Percentiles rank a stretch among this genome's conserved stretches.
phyloP scores from a whole-genome alignment of 2,888 invertebrate genomes.

The Graphium colonna region DNA sequence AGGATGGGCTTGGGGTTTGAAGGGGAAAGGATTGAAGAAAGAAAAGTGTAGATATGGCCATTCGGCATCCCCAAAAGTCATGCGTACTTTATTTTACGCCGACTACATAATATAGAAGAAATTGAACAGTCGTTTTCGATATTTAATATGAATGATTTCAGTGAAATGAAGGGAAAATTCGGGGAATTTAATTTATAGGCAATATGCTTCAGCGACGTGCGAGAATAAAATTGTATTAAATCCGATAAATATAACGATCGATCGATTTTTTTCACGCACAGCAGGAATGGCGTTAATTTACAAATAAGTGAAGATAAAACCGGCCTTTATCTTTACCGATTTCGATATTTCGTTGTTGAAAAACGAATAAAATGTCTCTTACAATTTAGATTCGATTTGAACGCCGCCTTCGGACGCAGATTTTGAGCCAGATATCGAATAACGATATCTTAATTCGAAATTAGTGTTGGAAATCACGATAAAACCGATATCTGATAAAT shows the following conservation, averaged over 20 bases:
- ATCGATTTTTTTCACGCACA: not conserved
- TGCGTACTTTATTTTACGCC: no score
- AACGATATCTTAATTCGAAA: slow-evolving; percentile 11
- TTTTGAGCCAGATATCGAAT: slow-evolving; percentile 7
- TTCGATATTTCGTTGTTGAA: not conserved
- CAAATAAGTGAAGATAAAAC: not conserved
- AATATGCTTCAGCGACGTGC: no score
- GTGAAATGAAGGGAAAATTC: no score
- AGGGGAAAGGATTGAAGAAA: no score
- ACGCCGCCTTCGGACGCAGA: not conserved
- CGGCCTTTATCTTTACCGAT: not conserved
- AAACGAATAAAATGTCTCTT: not conserved
- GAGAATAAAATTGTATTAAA: not conserved
- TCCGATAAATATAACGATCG: not conserved
- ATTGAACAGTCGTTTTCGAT: no score
- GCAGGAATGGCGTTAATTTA: not conserved
- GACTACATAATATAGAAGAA: no score
- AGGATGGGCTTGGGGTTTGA: no score
- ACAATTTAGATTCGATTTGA: not conserved
- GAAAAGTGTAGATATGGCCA: no score
- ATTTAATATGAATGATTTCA: no score
- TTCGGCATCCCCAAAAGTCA: no score
- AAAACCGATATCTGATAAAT: slow-evolving; percentile 14
- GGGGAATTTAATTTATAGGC: no score
- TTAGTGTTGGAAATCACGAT: slow-evolving; percentile 10